These are phyloP conservation scores for Scolopax rusticola DNA, from an alignment of 2,797 vertebrate genomes.

Conservation along the genomic window DNA sequence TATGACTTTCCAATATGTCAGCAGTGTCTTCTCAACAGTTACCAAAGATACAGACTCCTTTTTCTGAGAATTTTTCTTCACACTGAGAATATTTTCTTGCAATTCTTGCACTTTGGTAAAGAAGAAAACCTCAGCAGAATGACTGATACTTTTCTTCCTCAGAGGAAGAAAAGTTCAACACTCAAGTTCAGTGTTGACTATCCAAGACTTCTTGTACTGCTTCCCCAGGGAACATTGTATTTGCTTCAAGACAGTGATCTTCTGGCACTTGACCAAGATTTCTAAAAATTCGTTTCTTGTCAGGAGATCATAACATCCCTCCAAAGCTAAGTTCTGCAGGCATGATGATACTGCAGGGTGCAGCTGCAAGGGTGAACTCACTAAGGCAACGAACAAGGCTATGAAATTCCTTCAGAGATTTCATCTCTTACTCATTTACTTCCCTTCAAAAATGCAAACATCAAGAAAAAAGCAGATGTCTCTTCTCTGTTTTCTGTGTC, in stretches of 20 bases:
- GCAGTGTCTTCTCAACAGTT: neutral
- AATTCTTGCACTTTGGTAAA: neutral
- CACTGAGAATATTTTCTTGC: neutral
- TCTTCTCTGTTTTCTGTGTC: neutral
- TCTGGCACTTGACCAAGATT: conserved; percentile 7
- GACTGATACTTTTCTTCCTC: neutral
- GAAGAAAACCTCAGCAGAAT: conserved; percentile 10
- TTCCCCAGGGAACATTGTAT: neutral
- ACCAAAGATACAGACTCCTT: neutral
- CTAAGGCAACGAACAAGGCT: neutral
- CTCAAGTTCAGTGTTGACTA: neutral
- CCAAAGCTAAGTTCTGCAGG: neutral
- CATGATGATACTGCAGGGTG: neutral
- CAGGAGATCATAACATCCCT: neutral
- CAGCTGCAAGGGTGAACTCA: neutral
- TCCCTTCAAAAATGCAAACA: neutral
- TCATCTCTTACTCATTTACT: neutral
- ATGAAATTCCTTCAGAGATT: neutral
- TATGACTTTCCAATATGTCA: neutral
- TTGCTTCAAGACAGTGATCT: neutral
- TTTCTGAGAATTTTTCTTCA: neutral
- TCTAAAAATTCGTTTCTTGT: conserved; percentile 28
- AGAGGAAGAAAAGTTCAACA: neutral
- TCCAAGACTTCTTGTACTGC: neutral
- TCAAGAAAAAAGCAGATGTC: neutral